Evolutionary conservation across 1,140 invertebrate genomes (phyloP), one percentile per base, ranked within the genome.

Genomic region (Lepidurus arcticus): DNA sequence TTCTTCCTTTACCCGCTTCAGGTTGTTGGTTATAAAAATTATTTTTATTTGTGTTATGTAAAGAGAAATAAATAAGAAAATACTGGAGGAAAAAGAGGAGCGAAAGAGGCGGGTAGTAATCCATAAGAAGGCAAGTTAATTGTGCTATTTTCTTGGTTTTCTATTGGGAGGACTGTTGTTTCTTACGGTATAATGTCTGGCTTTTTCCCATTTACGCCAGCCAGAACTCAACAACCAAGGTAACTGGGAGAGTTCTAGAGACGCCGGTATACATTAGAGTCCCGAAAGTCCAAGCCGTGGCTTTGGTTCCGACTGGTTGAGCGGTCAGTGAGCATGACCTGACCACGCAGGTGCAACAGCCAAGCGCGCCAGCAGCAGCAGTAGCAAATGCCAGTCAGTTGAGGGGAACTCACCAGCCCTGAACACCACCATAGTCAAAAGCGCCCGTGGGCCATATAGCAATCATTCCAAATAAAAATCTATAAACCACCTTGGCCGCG

Each of bases 141-240:
- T 34, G 34, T 34, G 34, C 34, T 34, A 34, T 34, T 34, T 34
- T 34, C 34, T 34, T 34, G 34, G 34, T 34, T 34, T 34, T 34
- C 34, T 34, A 3, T 3, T 34, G 34, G 34, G 34, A 65, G n/a
- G 53, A 65, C 13, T 13, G 53, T 65, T 65, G 16, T 65, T 21
- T 65, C 53, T 65, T 65, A 65, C 53, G 53, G 53, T 65, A 65
- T 65, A 65, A 65, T 65, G 53, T 65, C 53, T 65, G 53, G 53
- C 53, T 65, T 65, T 65, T 65, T 65, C 53, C 53, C 53, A 9
- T 65, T 65, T 65, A 65, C 53, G 21, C 53, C 53, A 65, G 53
- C 53, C 53, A 34, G 34, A 34, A 34, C 45, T n/a, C 53, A 65
- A 7, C 4, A 65, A 21, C 53, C 53, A 13, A 65, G 21, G 53